Conservation (phyloP, 2,113 vertebrate genomes). For the Psettodes erumei region DNA sequence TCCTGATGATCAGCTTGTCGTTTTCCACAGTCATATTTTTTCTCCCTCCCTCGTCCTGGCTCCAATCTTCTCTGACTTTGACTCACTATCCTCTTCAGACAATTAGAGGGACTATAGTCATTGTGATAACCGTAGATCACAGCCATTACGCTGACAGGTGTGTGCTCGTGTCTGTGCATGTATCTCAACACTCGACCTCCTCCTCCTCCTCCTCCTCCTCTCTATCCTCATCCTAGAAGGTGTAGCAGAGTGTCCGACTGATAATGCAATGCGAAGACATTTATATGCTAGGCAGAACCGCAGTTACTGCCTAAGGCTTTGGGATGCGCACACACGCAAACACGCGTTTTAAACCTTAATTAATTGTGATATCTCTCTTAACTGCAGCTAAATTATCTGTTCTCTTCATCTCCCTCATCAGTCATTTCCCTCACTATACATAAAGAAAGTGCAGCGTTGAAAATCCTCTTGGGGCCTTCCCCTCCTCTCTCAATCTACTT, state of each 20-base stretch:
- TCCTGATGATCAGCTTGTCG: conserved; percentile 2
- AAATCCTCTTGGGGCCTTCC: background rate
- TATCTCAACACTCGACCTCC: background rate
- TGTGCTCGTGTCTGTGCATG: conserved; percentile 5
- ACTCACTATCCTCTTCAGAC: conserved; percentile 23
- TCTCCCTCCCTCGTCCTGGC: background rate
- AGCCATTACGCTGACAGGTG: conserved; percentile 32
- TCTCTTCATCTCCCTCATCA: conserved; percentile 48
- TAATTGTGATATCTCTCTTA: conserved; percentile 56
- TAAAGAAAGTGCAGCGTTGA: conserved; percentile 13
- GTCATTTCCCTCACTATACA: conserved; percentile 21
- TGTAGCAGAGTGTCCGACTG: conserved; percentile 16
- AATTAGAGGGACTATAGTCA: conserved; percentile 37
- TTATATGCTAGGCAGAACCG: conserved; percentile 52
- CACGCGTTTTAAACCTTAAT: conserved; percentile 49
- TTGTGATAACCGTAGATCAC: conserved; percentile 31
- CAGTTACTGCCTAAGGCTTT: conserved; percentile 40
- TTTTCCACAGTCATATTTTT: conserved; percentile 5
- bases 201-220: background rate
- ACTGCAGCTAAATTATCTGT: conserved; percentile 58
- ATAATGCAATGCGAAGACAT: conserved; percentile 47
- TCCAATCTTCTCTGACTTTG: background rate
- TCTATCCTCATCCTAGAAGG: conserved; percentile 7
- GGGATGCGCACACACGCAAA: conserved; percentile 7
- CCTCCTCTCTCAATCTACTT: conserved; percentile 2